These are phyloP conservation scores for Gadus chalcogrammus DNA, from an alignment of 2,113 vertebrate species.

Conservation along the genomic window DNA sequence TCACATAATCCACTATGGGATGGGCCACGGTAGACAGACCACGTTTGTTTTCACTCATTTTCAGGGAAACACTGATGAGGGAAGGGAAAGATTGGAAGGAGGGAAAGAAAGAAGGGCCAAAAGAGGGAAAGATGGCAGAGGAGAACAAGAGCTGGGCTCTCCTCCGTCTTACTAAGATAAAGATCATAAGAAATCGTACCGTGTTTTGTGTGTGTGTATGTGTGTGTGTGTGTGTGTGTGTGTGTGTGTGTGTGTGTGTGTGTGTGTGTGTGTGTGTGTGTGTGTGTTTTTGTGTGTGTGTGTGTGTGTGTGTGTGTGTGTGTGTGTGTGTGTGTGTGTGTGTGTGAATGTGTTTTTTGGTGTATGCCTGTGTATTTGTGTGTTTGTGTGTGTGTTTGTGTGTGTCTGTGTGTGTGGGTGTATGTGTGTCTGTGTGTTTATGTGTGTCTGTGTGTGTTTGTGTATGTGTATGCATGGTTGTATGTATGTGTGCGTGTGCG, in stretches of 20 bases:
- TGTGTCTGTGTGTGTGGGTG: conserved; percentile 10
- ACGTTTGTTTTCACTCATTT: too few species aligned
- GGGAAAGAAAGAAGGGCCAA: background rate
- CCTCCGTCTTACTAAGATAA: background rate
- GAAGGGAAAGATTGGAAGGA: background rate
- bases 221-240: conserved; percentile 5
- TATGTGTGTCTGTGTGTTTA: conserved; percentile 26
- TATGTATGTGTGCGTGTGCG: background rate
- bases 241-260: conserved; percentile 29
- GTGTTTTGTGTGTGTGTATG: too few species aligned
- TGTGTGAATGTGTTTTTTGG: too few species aligned
- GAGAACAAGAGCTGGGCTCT: background rate
- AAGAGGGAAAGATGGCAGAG: background rate
- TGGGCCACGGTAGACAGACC: too few species aligned
- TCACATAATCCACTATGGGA: too few species aligned
- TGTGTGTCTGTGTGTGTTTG: conserved; percentile 12
- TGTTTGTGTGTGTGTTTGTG: conserved; percentile 28
- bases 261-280: conserved; percentile 14
- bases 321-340: conserved; percentile 2
- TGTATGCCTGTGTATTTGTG: too few species aligned
- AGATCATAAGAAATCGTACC: background rate
- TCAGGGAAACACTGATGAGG: conserved; percentile 5
- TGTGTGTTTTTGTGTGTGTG: conserved; percentile 17
- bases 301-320: conserved; percentile 23
- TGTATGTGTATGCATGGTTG: background rate